phyloP scores from a whole-genome alignment of 2,797 vertebrate species.

The Molothrus ater region DNA sequence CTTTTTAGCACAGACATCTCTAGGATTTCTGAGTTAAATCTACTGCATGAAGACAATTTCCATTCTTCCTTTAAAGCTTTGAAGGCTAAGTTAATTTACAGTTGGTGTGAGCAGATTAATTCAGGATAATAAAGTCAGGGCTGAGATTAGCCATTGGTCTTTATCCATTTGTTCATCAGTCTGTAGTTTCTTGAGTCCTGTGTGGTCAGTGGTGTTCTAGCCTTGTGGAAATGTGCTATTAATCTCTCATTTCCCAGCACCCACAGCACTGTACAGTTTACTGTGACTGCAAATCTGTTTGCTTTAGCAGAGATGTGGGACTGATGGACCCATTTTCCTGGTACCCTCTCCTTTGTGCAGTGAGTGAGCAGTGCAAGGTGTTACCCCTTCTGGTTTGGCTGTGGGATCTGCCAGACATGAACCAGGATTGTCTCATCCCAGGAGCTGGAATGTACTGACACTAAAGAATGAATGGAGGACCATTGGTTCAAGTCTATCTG shows the following conservation, averaged over 20 bases:
- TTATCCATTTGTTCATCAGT: background rate
- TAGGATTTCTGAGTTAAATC: background rate
- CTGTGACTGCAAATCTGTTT: background rate
- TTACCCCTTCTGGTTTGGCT: background rate
- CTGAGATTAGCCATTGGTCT: background rate
- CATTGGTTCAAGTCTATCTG: background rate
- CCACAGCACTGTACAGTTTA: background rate
- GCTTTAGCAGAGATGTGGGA: background rate
- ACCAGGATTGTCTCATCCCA: background rate
- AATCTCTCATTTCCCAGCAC: background rate
- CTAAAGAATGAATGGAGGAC: background rate
- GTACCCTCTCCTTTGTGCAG: background rate
- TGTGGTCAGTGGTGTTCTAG: background rate
- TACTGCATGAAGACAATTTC: background rate
- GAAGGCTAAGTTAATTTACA: slow-evolving; percentile 10
- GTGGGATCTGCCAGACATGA: background rate
- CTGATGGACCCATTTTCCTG: background rate
- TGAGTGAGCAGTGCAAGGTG: background rate
- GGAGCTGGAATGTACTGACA: background rate
- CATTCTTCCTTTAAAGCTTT: background rate
- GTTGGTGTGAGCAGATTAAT: background rate
- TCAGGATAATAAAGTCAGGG: background rate
- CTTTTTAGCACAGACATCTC: background rate
- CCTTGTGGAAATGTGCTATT: background rate
- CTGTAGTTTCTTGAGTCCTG: background rate